Evolutionary conservation across 1,140 invertebrate genomes (phyloP).

Genomic region (Drosophila lacertosa): DNA sequence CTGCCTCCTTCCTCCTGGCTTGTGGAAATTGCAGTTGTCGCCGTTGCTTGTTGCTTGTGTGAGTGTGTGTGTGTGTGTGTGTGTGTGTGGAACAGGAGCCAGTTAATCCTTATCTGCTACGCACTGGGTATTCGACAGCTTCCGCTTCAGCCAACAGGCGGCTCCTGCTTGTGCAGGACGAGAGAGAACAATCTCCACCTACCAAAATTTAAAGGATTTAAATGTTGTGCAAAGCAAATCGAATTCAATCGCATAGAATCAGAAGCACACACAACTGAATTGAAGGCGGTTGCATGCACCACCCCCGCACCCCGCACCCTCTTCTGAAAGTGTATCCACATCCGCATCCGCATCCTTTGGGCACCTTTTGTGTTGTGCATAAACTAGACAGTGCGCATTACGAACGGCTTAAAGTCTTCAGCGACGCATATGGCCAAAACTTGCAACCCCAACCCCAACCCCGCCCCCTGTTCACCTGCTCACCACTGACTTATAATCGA

Average conservation of each 20-base stretch:
- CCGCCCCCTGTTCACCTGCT: not conserved
- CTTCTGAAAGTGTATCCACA: conserved; percentile 25
- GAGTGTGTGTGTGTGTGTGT: conserved; percentile 1
- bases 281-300: too few relatives aligned
- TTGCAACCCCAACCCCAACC: not conserved
- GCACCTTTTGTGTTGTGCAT: conserved; percentile 70
- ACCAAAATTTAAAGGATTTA: conserved; percentile 81
- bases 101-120: conserved; percentile 55
- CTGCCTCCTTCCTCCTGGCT: not conserved
- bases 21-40: conserved; percentile 24
- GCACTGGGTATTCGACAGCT: conserved; percentile 33
- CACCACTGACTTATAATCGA: conserved; percentile 60
- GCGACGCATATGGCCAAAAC: conserved; percentile 53
- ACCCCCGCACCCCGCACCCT: conserved; percentile 12
- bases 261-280: conserved; percentile 17
- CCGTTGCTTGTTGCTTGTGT: conserved; percentile 7
- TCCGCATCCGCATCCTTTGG: conserved; percentile 42
- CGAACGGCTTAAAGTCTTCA: conserved; percentile 78
- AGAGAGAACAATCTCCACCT: conserved; percentile 19
- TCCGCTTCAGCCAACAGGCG: conserved; percentile 16
- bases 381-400: conserved; percentile 67
- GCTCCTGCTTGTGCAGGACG: too few relatives aligned
- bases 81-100: conserved; percentile 13
- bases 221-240: conserved; percentile 68
- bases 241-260: conserved; percentile 50